phyloP scores from a whole-genome alignment of 2,113 vertebrate species.

The Syngnathus floridae region DNA sequence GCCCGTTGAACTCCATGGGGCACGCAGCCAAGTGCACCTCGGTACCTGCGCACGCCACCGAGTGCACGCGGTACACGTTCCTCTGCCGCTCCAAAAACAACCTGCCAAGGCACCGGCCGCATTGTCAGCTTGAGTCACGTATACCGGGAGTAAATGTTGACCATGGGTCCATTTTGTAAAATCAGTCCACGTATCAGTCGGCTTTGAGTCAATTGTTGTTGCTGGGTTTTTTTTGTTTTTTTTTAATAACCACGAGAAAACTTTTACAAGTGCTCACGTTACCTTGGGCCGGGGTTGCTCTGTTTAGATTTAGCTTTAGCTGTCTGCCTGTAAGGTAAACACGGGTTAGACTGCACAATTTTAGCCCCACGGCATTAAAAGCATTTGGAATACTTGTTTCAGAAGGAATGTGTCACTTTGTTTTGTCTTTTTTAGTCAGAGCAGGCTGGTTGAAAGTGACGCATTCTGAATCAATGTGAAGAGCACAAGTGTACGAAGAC shows the following conservation, averaged over 20 bases:
- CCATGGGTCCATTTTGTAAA: background rate
- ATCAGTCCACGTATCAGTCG: no score
- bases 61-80: constrained; percentile 78
- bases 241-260: background rate
- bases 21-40: constrained; percentile 91
- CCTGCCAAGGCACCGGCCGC: constrained; percentile 56
- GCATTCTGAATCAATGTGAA: constrained; percentile 10
- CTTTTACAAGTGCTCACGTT: constrained; percentile 55
- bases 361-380: background rate
- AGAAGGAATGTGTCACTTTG: constrained; percentile 21
- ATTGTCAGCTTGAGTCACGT: no score
- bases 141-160: background rate
- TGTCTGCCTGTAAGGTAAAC: constrained; percentile 82
- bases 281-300: constrained; percentile 79
- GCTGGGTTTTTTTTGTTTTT: background rate
- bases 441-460: constrained; percentile 10
- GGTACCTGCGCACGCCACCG: constrained; percentile 79
- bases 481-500: no score
- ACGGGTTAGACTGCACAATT: constrained; percentile 55
- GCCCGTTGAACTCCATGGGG: constrained; percentile 78
- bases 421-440: no score
- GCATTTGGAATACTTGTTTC: background rate
- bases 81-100: constrained; percentile 80
- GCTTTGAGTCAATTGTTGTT: background rate
- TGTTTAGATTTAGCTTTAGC: constrained; percentile 75